Base-by-base conservation (phyloP, 2,797 vertebrate species). In the Sciurus vulgaris region DNA sequence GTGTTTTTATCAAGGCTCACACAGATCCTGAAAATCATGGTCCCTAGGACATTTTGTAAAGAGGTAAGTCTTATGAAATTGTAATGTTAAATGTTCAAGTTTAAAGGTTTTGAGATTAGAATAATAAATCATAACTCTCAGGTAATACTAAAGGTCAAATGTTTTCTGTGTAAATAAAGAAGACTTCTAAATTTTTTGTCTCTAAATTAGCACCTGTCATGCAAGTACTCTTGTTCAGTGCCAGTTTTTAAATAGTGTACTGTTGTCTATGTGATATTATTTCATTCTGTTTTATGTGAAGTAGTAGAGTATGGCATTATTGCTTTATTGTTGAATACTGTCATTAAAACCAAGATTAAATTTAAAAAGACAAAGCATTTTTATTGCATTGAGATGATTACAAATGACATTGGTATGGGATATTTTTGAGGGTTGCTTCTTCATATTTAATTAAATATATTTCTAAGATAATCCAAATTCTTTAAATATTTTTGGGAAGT, bases 1-100 rank as follows among this genome's bases (percentile, higher is more conserved):
- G 97, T 99, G 7, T 99, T 99, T 98, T 98, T 99, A 94, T 89
- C 97, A 95, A 98, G 99, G 76, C 99, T 99, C 79, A 86, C 98
- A 15, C 97, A 95, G 85, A 99, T 99, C 89, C 22, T 99, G 90
- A 98, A 97, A 97, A 99, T 99, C 97, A 99, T 99, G 99, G 98
- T 99, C 13, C 99, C 99, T 73, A 98, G 97, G 63, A 79, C 99
- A 6, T 98, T 99, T 98, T 99, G 99, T 98, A 99, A 99, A 98
- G 99, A 99, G 99, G 99, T 99, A 98, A 97, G 98, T 82, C 33
- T 96, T 97, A 69, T 1, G 54, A 86, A 91, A 94, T 96, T 78
- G 61, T 61, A 82, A 89, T 78, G 38, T 83, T 93, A 77, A 49
- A 3, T 94, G 54, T 95, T 84, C 35, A 93, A 33, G 41, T 87